A percentile compares a stretch with the other conserved stretches of the same genome.
Evolutionary conservation across 2,797 vertebrate species (phyloP).

Genomic region (Gila robusta): DNA sequence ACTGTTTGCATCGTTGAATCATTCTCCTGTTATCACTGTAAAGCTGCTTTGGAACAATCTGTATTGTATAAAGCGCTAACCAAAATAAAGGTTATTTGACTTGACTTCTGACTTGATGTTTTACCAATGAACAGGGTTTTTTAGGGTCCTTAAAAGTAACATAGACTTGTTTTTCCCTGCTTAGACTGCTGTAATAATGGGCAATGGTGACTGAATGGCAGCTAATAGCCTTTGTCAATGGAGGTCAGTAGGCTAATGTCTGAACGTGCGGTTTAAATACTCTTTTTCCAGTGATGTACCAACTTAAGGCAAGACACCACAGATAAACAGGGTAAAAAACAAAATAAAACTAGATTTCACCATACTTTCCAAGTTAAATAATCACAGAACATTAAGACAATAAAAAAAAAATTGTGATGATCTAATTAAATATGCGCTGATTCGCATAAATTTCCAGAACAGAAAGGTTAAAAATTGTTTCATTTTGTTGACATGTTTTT

Average conservation of each 20-base stretch:
- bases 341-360: neutral
- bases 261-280: neutral
- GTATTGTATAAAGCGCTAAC: neutral
- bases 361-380: neutral
- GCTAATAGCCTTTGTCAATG: neutral
- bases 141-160: too few species aligned
- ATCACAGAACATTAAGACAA: neutral
- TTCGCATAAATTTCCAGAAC: too few species aligned
- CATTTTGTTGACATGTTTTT: neutral
- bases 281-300: slow-evolving; percentile 30
- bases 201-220: neutral
- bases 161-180: neutral
- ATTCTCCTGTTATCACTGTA: neutral
- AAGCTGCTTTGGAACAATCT: neutral
- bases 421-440: neutral
- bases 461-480: neutral
- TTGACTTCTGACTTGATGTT: neutral
- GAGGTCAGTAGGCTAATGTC: slow-evolving; percentile 24
- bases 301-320: neutral
- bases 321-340: neutral
- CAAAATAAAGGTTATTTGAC: neutral
- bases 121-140: neutral
- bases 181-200: neutral
- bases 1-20: neutral
- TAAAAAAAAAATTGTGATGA: neutral